Base-by-base conservation (phyloP, 2,113 vertebrate species). In the Zootoca vivipara region DNA sequence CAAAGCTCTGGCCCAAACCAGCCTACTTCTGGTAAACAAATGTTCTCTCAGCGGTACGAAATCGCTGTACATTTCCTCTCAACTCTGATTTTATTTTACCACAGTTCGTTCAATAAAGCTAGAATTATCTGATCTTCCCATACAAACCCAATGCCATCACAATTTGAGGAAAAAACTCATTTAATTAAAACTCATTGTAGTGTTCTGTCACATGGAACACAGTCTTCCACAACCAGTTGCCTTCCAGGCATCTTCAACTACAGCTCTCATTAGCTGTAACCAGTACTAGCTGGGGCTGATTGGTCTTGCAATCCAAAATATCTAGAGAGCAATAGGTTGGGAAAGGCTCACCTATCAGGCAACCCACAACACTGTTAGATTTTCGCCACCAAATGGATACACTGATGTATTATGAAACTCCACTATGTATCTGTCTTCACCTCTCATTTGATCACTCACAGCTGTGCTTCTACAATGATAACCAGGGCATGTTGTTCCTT, bases 1-100 rank as follows among this genome's bases (percentile, higher is more conserved):
- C 22, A 22, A 77, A 35, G 15, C 22, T 65, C 40, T 67, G n/a
- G 38, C 35, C n/a, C 58, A 77, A 67, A 78, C 20, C 77, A 33
- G 7, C 42, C 81, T 88, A 56, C 72, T 67, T 77, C 67, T 35
- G 7, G 80, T 65, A 77, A 77, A 88, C 38, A 69, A 77, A 88
- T 38, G 40, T 83, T 77, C 70, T 42, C 73, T n/a, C 77, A 74
- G 28, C 77, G 38, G 26, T 81, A 46, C 13, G 73, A 46, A 16
- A 81, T 77, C n/a, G 9, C 30, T 67, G 7, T 75, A 46, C 42
- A 38, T 67, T 65, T 88, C 65, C 38, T 35, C 30, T 28, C 70
- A 64, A 16, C 40, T 15, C 38, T 75, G 58, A 74, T 82, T 88
- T 75, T 38, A 82, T 82, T 88, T 75, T 75, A 46, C 26, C 85